A percentile compares a stretch with the other conserved stretches of the same genome.
phyloP scores from a whole-genome alignment of 2,113 vertebrate genomes.

The Holacanthus passer region DNA sequence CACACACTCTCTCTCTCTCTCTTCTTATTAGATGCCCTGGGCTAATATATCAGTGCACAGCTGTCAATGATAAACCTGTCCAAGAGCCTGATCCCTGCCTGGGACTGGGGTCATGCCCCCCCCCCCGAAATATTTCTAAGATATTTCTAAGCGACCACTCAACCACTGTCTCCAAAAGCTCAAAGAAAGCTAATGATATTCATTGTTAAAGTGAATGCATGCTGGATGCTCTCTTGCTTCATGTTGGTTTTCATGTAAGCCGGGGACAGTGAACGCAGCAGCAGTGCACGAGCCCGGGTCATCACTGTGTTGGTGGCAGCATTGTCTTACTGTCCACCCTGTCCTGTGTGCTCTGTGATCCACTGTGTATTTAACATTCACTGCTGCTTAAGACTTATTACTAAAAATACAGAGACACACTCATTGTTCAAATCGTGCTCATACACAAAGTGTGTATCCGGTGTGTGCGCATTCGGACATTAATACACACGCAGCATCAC shows the following conservation, averaged over 20 bases:
- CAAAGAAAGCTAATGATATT: too few relatives aligned
- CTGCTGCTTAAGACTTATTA: neutral
- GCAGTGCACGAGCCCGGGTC: neutral
- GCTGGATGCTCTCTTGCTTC: neutral
- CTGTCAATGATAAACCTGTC: slow-evolving; percentile 76
- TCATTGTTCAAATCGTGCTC: neutral
- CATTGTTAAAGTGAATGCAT: neutral
- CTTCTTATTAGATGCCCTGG: slow-evolving; percentile 52
- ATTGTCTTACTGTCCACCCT: neutral
- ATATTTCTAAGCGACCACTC: neutral
- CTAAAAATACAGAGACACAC: neutral
- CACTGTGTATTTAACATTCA: too few relatives aligned
- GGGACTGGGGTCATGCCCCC: too few relatives aligned
- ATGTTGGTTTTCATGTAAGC: neutral
- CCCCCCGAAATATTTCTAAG: too few relatives aligned
- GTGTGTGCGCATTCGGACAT: neutral
- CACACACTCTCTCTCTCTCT: too few relatives aligned
- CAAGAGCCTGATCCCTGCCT: too few relatives aligned
- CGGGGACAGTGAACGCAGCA: neutral
- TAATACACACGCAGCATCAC: too few relatives aligned
- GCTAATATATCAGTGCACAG: slow-evolving; percentile 52
- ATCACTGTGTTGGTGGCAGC: neutral
- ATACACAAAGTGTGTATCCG: neutral
- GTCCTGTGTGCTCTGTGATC: neutral
- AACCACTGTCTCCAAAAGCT: neutral